phyloP scores from a whole-genome alignment of 1,140 invertebrate species.

The Drosophila pandora region DNA sequence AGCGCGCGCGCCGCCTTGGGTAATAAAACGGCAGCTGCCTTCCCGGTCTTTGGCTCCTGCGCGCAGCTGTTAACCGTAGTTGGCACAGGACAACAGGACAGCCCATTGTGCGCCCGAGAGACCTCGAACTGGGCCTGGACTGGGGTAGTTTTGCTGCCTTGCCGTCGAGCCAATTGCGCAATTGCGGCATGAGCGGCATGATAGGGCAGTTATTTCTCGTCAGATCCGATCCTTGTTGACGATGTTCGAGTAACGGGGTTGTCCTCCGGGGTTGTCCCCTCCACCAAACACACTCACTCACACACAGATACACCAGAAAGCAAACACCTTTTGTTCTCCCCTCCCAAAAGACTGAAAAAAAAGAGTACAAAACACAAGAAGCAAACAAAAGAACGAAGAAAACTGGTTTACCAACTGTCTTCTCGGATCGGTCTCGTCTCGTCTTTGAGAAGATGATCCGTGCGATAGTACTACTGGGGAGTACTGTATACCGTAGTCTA shows the following conservation, averaged over 20 bases:
- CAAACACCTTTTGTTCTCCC: slow-evolving; percentile 61
- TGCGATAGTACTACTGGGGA: slow-evolving; percentile 10
- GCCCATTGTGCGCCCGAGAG: no score
- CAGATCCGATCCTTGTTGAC: slow-evolving; percentile 15
- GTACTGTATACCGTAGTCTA: slow-evolving; percentile 20
- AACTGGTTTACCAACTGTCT: slow-evolving; percentile 77
- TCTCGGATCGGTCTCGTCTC: slow-evolving; percentile 4
- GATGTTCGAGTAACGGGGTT: slow-evolving; percentile 64
- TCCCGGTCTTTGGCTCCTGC: slow-evolving; percentile 50
- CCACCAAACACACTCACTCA: slow-evolving; percentile 27
- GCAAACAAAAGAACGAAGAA: slow-evolving; percentile 53
- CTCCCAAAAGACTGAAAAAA: slow-evolving; percentile 13
- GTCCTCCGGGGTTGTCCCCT: slow-evolving; percentile 31
- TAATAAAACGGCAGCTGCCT: slow-evolving; percentile 73
- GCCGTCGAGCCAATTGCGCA: slow-evolving; percentile 67
- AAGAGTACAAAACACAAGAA: slow-evolving; percentile 29
- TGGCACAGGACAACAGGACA: slow-evolving; percentile 64
- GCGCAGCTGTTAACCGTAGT: slow-evolving; percentile 60
- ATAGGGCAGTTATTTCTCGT: slow-evolving; percentile 47
- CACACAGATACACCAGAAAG: slow-evolving; percentile 15
- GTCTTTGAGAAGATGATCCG: slow-evolving; percentile 16
- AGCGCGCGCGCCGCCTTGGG: slow-evolving; percentile 48
- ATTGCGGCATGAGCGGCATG: slow-evolving; percentile 50
- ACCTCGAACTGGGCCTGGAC: background rate
- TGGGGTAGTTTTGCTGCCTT: slow-evolving; percentile 58